Evolutionary conservation across 2,113 vertebrate genomes (phyloP), one percentile per base, ranked within the genome.

Genomic region (Phaethon lepturus): DNA sequence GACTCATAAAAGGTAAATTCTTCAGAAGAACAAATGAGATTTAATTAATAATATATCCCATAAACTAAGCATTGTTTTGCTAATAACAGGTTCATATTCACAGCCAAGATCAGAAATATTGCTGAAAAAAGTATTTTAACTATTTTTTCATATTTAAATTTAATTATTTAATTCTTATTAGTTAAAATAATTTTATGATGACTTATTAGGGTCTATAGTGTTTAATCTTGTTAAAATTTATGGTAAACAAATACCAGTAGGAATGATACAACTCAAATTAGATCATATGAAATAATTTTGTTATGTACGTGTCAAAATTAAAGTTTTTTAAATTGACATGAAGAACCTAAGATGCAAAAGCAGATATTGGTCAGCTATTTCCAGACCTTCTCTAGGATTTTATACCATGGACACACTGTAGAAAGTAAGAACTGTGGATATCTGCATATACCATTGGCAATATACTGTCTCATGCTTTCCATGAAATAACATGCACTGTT

Each of bases 281-380:
- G 17, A 86, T 50, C 3, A 64, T 5, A 69, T 6, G 8, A 88
- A 82, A 75, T 11, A 13, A 25, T 6, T 75, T 85, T 71, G 33
- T 62, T 42, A 47, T 0, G 0, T 42, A 62, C 31, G 29, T 75
- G 45, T 18, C 94, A 95, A 97, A 97, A 94, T 35, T 78, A 93
- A 97, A 88, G 90, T 80, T 59, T 91, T 97, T 96, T 47, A 93
- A 78, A 81, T 35, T 59, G 53, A 80, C 3, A 40, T 16, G 28
- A 62, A 24, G 47, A 72, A 72, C 14, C 7, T 72, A 80, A 95
- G 38, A 95, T 72, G 77, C 74, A 97, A 96, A 97, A 93, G 42
- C 45, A 92, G 67, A 96, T 93, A 60, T 93, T 93, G 85, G 92
- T 88, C 92, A 87, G 53, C 42, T 92, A 90, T 84, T 95, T 95